These are phyloP conservation scores for Moxostoma hubbsi DNA, from an alignment of 2,797 vertebrate genomes.

Conservation along the genomic window DNA sequence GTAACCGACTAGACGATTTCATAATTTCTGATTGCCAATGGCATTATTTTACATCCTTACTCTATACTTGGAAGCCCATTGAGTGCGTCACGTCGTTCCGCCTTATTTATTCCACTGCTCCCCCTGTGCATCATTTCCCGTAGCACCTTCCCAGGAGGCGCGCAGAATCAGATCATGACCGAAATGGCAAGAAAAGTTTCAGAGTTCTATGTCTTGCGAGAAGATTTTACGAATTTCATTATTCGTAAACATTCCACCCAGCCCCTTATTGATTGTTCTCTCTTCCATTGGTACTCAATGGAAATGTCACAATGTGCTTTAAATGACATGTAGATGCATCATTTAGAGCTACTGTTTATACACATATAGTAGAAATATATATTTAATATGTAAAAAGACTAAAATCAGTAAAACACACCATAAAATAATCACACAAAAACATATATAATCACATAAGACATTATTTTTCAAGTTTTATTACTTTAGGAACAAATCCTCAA, in stretches of 20 bases:
- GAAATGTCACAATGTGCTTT: constrained; percentile 59
- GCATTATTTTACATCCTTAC: constrained; percentile 29
- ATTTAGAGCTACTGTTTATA: background rate
- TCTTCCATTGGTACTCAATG: constrained; percentile 64
- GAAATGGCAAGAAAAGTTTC: constrained; percentile 32
- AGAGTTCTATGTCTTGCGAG: constrained; percentile 38
- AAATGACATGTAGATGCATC: constrained; percentile 38
- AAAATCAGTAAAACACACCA: background rate
- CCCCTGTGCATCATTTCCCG: constrained; percentile 49
- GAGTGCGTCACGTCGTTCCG: constrained; percentile 47
- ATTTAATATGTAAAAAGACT: background rate
- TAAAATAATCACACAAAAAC: background rate
- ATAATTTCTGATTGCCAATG: constrained; percentile 15
- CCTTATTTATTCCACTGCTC: constrained; percentile 51
- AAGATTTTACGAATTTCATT: constrained; percentile 40
- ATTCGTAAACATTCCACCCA: constrained; percentile 46
- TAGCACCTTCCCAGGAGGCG: constrained; percentile 41
- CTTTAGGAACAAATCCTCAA: background rate
- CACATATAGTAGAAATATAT: background rate
- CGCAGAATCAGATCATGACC: constrained; percentile 19
- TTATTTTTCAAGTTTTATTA: background rate
- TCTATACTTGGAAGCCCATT: constrained; percentile 33
- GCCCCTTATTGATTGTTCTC: constrained; percentile 49
- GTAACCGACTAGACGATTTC: constrained; percentile 1
- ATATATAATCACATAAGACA: background rate